A percentile compares a stretch with the other conserved stretches of the same genome.
These are phyloP conservation scores for Magallana gigas DNA, from an alignment of 1,140 invertebrate species.

Conservation along the genomic window DNA sequence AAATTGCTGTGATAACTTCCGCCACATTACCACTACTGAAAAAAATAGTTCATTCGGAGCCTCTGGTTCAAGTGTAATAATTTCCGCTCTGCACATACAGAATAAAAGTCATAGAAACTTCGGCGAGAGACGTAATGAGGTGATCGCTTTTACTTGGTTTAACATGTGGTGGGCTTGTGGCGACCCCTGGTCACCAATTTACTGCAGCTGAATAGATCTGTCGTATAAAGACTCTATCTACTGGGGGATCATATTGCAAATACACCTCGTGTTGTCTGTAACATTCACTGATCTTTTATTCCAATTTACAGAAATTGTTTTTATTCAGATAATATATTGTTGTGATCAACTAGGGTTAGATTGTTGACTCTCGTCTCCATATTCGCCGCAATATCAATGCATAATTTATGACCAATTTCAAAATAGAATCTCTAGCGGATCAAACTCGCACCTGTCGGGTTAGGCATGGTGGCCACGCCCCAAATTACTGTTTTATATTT, in stretches of 20 bases:
- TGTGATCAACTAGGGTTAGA: background rate
- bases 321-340: slow-evolving; percentile 17
- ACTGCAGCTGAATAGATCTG: background rate
- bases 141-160: slow-evolving; percentile 18
- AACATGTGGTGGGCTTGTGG: slow-evolving; percentile 13
- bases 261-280: background rate
- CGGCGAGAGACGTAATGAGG: background rate
- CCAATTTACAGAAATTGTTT: background rate
- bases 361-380: background rate
- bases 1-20: slow-evolving; percentile 25
- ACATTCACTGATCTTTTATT: background rate
- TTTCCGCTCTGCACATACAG: slow-evolving; percentile 25
- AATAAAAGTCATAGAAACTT: slow-evolving; percentile 16
- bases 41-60: slow-evolving; percentile 4
- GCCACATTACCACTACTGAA: slow-evolving; percentile 22
- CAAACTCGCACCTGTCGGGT: slow-evolving; percentile 15
- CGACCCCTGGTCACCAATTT: background rate
- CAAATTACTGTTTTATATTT: background rate
- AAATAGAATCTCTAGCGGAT: background rate
- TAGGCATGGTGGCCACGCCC: background rate
- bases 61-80: slow-evolving; percentile 21
- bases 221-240: background rate
- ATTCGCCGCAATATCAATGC: background rate
- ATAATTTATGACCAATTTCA: slow-evolving; percentile 21
- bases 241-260: background rate